phyloP scores from a whole-genome alignment of 2,888 invertebrate species.

The Tiliacea aurago region DNA sequence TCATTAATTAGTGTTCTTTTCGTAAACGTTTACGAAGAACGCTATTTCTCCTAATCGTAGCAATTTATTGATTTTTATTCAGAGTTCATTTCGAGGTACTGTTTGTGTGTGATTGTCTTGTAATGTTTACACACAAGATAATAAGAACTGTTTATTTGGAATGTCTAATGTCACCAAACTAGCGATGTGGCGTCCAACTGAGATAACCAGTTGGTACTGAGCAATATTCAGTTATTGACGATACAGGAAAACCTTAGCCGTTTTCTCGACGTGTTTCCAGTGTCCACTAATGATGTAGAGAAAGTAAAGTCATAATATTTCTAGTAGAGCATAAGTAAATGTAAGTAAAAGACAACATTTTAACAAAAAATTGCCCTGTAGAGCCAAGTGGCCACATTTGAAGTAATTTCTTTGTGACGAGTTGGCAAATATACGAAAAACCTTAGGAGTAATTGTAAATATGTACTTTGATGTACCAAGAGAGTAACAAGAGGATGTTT shows the following conservation, averaged over 20 bases:
- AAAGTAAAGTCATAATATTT: slow-evolving; percentile 23
- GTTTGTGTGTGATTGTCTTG: background rate
- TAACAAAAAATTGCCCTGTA: background rate
- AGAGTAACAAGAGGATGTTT: too few relatives aligned
- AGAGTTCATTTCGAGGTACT: background rate
- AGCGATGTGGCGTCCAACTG: background rate
- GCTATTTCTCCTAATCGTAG: background rate
- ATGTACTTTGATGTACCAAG: background rate
- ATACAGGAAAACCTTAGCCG: slow-evolving; percentile 5
- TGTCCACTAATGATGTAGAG: slow-evolving; percentile 10
- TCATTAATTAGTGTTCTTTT: slow-evolving; percentile 18
- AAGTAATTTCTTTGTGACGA: background rate
- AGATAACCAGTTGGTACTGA: background rate
- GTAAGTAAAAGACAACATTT: background rate
- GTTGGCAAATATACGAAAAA: background rate
- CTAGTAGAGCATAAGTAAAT: background rate
- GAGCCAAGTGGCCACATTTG: background rate
- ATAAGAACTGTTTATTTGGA: slow-evolving; percentile 16
- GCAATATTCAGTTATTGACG: background rate
- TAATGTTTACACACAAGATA: slow-evolving; percentile 35
- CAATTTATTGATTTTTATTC: slow-evolving; percentile 4
- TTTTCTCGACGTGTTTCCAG: slow-evolving; percentile 12
- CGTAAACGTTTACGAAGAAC: slow-evolving; percentile 3
- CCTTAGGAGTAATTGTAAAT: background rate
- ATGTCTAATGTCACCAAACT: slow-evolving; percentile 29